Evolutionary conservation across 2,888 invertebrate genomes (phyloP), one percentile per base, ranked within the genome.

Genomic region (Caenorhabditis sp.): DNA sequence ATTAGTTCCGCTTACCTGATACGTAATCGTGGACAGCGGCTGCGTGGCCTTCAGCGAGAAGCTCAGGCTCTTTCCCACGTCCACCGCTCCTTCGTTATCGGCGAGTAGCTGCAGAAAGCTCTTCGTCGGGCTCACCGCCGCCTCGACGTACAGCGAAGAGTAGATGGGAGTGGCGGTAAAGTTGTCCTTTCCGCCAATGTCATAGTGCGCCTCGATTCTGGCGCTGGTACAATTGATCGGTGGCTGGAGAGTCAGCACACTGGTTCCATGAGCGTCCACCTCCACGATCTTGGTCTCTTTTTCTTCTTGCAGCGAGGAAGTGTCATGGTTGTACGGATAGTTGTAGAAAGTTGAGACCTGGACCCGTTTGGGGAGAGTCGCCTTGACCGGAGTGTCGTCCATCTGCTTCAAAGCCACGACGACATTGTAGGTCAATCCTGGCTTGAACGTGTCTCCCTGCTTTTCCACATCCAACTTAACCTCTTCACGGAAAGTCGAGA

Each of bases 381-480:
- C 86, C 62, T 87, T 85, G 4, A 88, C 81, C 1, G 85, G 82
- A 1, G 82, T 83, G 78, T 85, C 85, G 61, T 88, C 87, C 87
- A 88, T 88, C 52, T 86, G 86, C 61, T 88, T 88, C 74, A 88
- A 74, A 0, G 86, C 85, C 13, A 89, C 83, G 91, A 93, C 93
- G 22, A 95, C 93, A 30, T 93, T 93, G 84, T 94, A 95, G 79
- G 93, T 93, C 55, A 96, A 91, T 22, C 94, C 94, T 0, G 95
- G 95, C 89, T 95, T 95, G 90, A 95, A 97, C 80, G 93, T 93
- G 83, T 94, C 93, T 0, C 95, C 94, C 22, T 93, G 93, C 84
- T 93, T 93, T 20, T 95, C 92, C 58, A 94, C 91, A 72, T 93
- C 92, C 90, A 95, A 92, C 83, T 93, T 92, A 85, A 94, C 93